Base-by-base conservation (phyloP, 2,113 vertebrate species). In the Synchiropus splendidus region DNA sequence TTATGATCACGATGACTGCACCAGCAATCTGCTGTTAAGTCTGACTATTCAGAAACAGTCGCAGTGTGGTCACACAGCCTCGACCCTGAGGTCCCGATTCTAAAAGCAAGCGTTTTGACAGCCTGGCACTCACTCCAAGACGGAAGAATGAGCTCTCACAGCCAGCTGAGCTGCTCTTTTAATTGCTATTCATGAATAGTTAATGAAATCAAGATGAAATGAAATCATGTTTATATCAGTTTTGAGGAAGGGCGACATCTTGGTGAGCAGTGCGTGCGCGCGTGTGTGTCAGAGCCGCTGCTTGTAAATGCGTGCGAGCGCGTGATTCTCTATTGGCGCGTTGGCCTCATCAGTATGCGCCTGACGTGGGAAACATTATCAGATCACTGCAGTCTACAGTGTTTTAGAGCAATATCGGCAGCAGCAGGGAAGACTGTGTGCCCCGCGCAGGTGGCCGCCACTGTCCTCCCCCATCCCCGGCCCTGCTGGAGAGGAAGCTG, bases 111-210 rank as follows among this genome's bases (percentile, higher is more conserved):
- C n/a, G n/a, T n/a, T n/a, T n/a, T n/a, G n/a, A n/a, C n/a, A n/a
- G n/a, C n/a, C n/a, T n/a, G n/a, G n/a, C n/a, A n/a, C n/a, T n/a
- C n/a, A n/a, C n/a, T n/a, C n/a, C n/a, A 86, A 89, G 87, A 88
- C 87, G 84, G 86, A 86, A 87, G 21, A 31, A 70, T 76, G 58
- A 83, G 64, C 79, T 85, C 82, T 89, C 64, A 48, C 73, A 77
- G 84, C 79, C 81, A 86, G 82, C 82, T 83, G 85, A 84, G 86
- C 86, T 89, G 85, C 85, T 87, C 84, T 87, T 89, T 9, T 94
- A 94, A 96, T 94, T 94, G 90, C 86, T 85, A 84, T 87, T 89
- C 87, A 90, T 97, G 87, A 95, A 97, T 94, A 91, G 89, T 91
- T 91, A 88, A 92, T 92, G 85, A 89, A 88, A 91, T 88, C 85